Base-by-base conservation (phyloP, 2,888 invertebrate genomes). In the Hirtodrosophila histrioides region DNA sequence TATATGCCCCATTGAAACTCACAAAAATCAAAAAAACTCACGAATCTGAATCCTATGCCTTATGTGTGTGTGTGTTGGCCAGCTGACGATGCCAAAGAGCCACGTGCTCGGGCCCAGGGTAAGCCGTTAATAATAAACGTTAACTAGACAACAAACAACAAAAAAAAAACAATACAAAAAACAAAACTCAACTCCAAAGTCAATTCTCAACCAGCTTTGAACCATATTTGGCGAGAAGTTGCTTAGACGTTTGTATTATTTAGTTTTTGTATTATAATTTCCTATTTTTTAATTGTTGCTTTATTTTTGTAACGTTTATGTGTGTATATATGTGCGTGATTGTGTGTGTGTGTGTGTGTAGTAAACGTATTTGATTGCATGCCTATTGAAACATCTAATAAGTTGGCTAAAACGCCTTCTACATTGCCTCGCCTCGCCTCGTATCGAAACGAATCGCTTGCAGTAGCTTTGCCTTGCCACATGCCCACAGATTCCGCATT, bases 41-140 rank as follows among this genome's bases (percentile, higher is more conserved):
- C 17, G 17, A 39, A 45, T 40, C 43, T 37, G n/a, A 36, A 50
- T 49, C 55, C 31, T 17, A 56, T 49, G 45, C 36, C 29, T 41
- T 31, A 31, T 39, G 36, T 50, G 23, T 12, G 53, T 57, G 43
- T 57, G 29, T 44, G n/a, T 70, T 33, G 39, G 45, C 54, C 75
- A 90, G 90, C 51, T 50, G 90, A 90, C 51, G 90, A 90, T 86
- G 75, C 60, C 56, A 90, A 84, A 78, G 58, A 74, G 63, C 90
- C 90, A 65, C 85, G 85, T 69, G 78, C 85, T 56, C 67, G 41
- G 68, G 78, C 87, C 65, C 60, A 66, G 76, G 90, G 90, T 90
- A 91, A 91, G 91, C 78, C 61, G 17, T 35, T 24, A 60, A 41
- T 23, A 33, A 46, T 37, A 17, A 17, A 17, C 27, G 31, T 44